Evolutionary conservation across 2,888 invertebrate genomes (phyloP).

Genomic region (Microctonus aethiopoides): DNA sequence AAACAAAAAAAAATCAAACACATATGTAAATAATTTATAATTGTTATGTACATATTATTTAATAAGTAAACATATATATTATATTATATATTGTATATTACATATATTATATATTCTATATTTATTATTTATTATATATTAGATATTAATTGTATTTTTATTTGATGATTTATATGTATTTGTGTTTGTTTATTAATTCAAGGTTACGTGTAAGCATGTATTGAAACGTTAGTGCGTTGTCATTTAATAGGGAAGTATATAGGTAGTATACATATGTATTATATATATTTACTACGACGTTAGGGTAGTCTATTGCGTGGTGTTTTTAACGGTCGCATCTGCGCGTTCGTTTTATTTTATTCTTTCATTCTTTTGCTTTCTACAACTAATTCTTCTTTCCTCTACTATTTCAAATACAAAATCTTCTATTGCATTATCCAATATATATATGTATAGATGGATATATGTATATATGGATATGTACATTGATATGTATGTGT

Average conservation of each 20-base stretch:
- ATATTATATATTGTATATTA: too few species aligned
- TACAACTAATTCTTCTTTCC: background rate
- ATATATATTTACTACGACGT: background rate
- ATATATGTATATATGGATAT: too few species aligned
- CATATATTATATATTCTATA: too few species aligned
- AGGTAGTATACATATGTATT: too few species aligned
- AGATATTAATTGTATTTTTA: too few species aligned
- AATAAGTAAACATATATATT: too few species aligned
- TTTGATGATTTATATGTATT: too few species aligned
- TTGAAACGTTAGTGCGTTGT: background rate
- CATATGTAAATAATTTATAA: too few species aligned
- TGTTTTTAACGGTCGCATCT: slow-evolving; percentile 1
- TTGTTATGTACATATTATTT: too few species aligned
- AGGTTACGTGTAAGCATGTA: background rate
- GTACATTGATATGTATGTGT: background rate
- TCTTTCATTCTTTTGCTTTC: background rate
- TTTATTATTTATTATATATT: too few species aligned
- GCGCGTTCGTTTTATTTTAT: background rate
- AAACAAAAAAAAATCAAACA: too few species aligned
- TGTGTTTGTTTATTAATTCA: background rate
- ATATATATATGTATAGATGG: too few species aligned
- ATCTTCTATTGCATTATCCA: background rate
- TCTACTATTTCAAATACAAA: background rate
- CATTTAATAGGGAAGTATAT: background rate
- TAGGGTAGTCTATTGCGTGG: slow-evolving; percentile 1